Evolutionary conservation across 1,140 invertebrate genomes (phyloP).

Genomic region (Drosophila azteca): DNA sequence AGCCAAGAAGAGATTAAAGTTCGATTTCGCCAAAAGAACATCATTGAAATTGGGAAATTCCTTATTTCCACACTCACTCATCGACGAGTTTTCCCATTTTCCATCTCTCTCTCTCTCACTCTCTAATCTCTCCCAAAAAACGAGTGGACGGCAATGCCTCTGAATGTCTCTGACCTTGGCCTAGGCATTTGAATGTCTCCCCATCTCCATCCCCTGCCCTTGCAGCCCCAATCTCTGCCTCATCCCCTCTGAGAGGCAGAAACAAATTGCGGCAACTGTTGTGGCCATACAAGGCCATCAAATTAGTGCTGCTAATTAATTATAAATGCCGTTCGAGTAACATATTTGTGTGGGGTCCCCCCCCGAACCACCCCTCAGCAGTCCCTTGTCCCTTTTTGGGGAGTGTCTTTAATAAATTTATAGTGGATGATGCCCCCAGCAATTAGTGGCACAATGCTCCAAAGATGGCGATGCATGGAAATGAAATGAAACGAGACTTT

Average conservation of each 20-base stretch:
- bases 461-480: constrained; percentile 32
- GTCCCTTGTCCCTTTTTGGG: background rate
- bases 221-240: too few relatives aligned
- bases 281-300: constrained; percentile 49
- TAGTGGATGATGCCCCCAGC: constrained; percentile 52
- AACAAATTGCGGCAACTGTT: constrained; percentile 45
- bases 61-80: too few relatives aligned
- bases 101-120: background rate
- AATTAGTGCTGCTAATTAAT: constrained; percentile 75
- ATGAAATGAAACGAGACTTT: constrained; percentile 15
- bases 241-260: constrained; percentile 2
- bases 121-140: too few relatives aligned
- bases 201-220: background rate
- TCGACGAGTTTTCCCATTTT: background rate
- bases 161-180: constrained; percentile 31
- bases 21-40: too few relatives aligned
- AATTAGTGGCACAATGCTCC: constrained; percentile 56
- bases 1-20: too few relatives aligned
- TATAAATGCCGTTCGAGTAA: constrained; percentile 63
- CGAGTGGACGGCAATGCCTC: background rate
- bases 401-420: constrained; percentile 75
- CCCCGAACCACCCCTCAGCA: background rate
- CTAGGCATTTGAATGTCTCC: constrained; percentile 30
- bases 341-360: constrained; percentile 11
- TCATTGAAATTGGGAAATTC: background rate